These are phyloP conservation scores for Okamejei kenojei DNA, from an alignment of 2,797 vertebrate genomes.

Conservation along the genomic window DNA sequence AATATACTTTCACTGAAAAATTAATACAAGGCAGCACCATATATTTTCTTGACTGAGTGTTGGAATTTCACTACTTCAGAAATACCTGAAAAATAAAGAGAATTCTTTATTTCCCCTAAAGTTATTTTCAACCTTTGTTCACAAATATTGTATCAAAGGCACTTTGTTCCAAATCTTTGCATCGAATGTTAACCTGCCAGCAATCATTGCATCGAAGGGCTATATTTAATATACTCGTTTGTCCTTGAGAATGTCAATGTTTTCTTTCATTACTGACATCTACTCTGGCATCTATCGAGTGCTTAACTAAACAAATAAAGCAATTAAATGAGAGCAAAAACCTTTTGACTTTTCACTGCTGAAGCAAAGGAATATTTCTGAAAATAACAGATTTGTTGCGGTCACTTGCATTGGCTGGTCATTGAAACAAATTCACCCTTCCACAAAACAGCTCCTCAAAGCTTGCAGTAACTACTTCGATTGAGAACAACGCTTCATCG, in stretches of 20 bases:
- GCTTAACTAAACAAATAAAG: neutral
- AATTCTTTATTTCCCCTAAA: neutral
- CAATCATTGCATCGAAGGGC: neutral
- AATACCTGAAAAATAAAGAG: neutral
- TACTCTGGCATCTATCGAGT: neutral
- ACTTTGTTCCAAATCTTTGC: neutral
- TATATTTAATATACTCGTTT: neutral
- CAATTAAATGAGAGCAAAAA: neutral
- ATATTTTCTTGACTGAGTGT: neutral
- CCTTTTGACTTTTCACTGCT: neutral
- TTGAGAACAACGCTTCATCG: neutral
- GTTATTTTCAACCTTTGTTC: neutral
- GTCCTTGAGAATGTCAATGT: neutral
- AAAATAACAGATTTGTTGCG: neutral
- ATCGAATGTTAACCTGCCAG: neutral
- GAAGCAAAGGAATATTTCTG: neutral
- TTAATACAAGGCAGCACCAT: neutral
- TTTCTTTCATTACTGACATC: neutral
- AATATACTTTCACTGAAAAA: neutral
- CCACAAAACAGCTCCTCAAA: neutral
- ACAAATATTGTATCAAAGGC: neutral
- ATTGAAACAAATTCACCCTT: neutral
- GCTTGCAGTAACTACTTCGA: neutral
- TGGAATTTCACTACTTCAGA: neutral
- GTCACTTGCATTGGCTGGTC: neutral